Base-by-base conservation (phyloP, 2,888 invertebrate species). In the Anodontia alba region DNA sequence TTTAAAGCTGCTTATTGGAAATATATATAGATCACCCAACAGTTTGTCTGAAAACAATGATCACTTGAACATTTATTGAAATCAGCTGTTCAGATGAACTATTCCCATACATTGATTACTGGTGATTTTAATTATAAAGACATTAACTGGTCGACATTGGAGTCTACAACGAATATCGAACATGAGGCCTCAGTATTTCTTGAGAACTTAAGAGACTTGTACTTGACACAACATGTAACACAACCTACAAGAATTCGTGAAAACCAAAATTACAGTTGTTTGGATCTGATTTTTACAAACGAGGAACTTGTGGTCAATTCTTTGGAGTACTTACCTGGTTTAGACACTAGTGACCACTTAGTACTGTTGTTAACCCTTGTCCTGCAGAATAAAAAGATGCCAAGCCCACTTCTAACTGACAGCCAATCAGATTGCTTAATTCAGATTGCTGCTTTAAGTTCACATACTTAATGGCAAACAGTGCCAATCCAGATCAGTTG, bases 231-330 rank as follows among this genome's bases (percentile, higher is more conserved):
- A 23, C 67, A 67, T 29, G 29, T 67, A 7, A 42, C 42, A 42
- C 67, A 67, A 67, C 67, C 33, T 67, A 67, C 67, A 67, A 67
- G 67, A 67, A 3, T 38, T 36, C 67, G 67, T 23, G 67, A 36
- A 36, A 23, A 23, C 20, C 67, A 67, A 67, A 10, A 67, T 10
- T 33, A 67, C 36, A 67, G 67, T 20, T 67, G 67, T 20, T 36
- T 67, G 67, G 67, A 67, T 29, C 36, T 67, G 23, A 42, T 67
- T 20, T 67, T 67, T 42, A 67, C 67, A 36, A 67, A 67, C 20
- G 67, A 67, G 20, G 67, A 67, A 36, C 5, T 36, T 3, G 36
- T 67, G 67, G 67, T 67, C 3, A 38, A 67, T 36, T 38, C 36
- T 36, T 20, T 67, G 15, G 67, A 67, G 36, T 67, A 67, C n/a